Percentiles rank a stretch among this genome's conserved stretches.
These are phyloP conservation scores for Pammene aurita DNA, from an alignment of 2,888 invertebrate genomes.

Conservation along the genomic window DNA sequence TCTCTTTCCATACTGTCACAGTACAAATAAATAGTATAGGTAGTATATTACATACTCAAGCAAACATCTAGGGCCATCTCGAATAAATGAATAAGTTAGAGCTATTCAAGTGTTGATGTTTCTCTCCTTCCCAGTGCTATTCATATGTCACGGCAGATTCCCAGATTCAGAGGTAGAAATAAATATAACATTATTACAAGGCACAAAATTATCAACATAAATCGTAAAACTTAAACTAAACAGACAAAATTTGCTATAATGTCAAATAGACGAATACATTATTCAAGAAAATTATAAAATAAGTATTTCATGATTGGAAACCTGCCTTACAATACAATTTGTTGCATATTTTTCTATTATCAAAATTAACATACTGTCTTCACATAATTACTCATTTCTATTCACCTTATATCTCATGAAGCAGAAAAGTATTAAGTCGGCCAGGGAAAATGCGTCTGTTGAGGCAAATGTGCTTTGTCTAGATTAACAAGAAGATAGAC, in stretches of 20 bases:
- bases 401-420: constrained; percentile 79
- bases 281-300: constrained; percentile 52
- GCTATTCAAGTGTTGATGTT: constrained; percentile 68
- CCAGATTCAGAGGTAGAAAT: constrained; percentile 47
- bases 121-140: constrained; percentile 55
- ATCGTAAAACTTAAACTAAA: constrained; percentile 38
- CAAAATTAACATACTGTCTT: constrained; percentile 71
- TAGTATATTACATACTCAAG: constrained; percentile 61
- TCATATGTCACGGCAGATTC: constrained; percentile 61
- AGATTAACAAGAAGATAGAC: too few species aligned
- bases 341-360: constrained; percentile 63
- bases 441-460: too few species aligned
- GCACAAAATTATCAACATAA: constrained; percentile 41
- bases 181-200: constrained; percentile 42
- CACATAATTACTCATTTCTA: constrained; percentile 72
- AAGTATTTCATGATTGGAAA: constrained; percentile 58
- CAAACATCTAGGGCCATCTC: constrained; percentile 74
- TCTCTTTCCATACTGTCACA: constrained; percentile 66
- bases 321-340: constrained; percentile 66
- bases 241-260: constrained; percentile 50
- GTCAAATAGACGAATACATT: constrained; percentile 64
- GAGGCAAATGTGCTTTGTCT: too few species aligned
- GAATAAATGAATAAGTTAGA: constrained; percentile 60
- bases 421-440: constrained; percentile 75
- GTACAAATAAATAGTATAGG: constrained; percentile 75